Conservation (phyloP, 2,888 invertebrate species). For the Ganaspis brasiliensis region DNA sequence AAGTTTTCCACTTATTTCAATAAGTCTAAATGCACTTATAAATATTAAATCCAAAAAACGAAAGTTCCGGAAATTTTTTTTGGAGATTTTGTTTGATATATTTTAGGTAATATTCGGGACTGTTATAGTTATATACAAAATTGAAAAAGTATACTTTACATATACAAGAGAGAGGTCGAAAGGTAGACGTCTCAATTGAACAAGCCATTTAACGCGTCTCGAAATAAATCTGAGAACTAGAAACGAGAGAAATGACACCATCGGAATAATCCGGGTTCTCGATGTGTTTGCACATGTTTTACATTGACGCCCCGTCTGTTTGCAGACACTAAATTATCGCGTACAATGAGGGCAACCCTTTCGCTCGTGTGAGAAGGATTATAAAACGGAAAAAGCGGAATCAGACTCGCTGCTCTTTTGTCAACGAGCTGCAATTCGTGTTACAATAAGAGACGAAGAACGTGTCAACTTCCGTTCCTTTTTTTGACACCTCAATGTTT, state of each 20-base stretch:
- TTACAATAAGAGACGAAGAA: conserved; percentile 48
- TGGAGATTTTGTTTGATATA: too few species aligned
- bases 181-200: conserved; percentile 69
- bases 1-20: too few species aligned
- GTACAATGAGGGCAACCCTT: conserved; percentile 76
- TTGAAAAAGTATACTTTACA: conserved; percentile 1
- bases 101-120: too few species aligned
- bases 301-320: conserved; percentile 77
- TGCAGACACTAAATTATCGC: conserved; percentile 80
- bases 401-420: conserved; percentile 60
- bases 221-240: conserved; percentile 68
- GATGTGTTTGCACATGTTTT: conserved; percentile 72
- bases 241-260: conserved; percentile 60
- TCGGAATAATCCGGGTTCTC: conserved; percentile 59
- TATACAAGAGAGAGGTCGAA: conserved; percentile 30
- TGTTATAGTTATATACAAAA: background rate
- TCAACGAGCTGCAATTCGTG: conserved; percentile 36
- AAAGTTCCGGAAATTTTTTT: too few species aligned
- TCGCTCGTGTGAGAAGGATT: conserved; percentile 71
- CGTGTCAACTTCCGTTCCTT: conserved; percentile 47
- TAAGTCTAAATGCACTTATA: too few species aligned
- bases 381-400: conserved; percentile 72
- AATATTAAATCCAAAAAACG: too few species aligned
- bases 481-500: conserved; percentile 39
- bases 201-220: conserved; percentile 72